Base-by-base conservation (phyloP, 2,113 vertebrate species). In the Polypterus bichir region DNA sequence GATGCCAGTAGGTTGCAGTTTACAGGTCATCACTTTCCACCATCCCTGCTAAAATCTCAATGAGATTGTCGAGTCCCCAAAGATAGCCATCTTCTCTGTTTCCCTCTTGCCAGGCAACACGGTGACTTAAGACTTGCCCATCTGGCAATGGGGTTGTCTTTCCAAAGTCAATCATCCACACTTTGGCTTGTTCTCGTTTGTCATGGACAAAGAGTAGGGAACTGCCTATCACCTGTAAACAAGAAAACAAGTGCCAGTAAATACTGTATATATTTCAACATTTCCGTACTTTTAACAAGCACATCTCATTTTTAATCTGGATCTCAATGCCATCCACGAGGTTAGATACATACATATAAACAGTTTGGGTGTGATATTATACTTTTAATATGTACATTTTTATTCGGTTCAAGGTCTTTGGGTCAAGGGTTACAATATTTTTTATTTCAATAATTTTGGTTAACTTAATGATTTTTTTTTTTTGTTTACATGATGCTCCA, bases 81-180 rank as follows among this genome's bases (percentile, higher is more conserved):
- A 98, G 91, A 79, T 99, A 99, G 69, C 96, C 95, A 0, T 98
- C 96, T 70, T 99, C 96, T 55, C 96, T 82, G 84, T 97, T 98
- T 11, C 96, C 95, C 75, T 97, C 96, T 60, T 82, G 70, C 96
- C 96, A 99, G 3, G 79, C 70, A 6, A 84, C 69, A 0, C 92
- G 81, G 66, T 98, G 96, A 72, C 76, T 79, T 6, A 99, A 90
- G 67, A 89, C 83, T 64, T 97, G 76, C 52, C 95, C 94, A 3
- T 93, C 91, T 0, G 92, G 84, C 61, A 99, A 86, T 0, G 93
- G 91, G 0, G 89, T 98, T 59, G 96, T 99, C 72, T 99, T 99
- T 68, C 96, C 96, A 48, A 99, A 99, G 82, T 99, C 96, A 11
- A 99, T 99, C 95, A 99, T 97, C 96, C 96, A 98, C 64, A 98